Evolutionary conservation across 1,140 invertebrate species (phyloP).

Genomic region (Trichoplusia ni): DNA sequence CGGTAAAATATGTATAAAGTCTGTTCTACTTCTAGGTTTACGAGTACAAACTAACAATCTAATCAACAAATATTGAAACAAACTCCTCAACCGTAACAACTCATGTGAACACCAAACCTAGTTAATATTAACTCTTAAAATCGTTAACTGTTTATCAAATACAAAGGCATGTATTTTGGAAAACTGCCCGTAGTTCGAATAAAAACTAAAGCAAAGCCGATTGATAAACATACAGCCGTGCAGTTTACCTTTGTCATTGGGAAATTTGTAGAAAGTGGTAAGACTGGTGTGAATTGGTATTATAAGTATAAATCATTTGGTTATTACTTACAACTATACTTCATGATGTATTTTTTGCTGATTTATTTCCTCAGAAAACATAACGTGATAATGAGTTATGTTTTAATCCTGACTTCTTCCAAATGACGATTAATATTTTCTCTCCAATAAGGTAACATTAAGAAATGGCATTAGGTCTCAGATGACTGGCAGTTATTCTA

Average conservation of each 20-base stretch:
- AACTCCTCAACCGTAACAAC: neutral
- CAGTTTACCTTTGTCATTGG: constrained; percentile 3
- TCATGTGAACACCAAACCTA: neutral
- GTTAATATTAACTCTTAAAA: constrained; percentile 4
- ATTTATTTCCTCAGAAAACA: no score
- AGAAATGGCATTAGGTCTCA: no score
- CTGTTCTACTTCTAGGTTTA: no score
- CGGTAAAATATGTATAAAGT: no score
- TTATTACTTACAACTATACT: no score
- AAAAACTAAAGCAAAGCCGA: constrained; percentile 27
- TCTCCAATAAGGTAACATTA: no score
- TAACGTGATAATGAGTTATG: no score
- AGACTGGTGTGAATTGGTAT: neutral
- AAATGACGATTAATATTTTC: no score
- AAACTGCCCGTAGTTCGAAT: constrained; percentile 12
- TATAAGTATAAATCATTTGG: neutral
- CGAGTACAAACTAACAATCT: no score
- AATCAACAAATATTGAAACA: neutral
- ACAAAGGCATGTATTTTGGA: constrained; percentile 32
- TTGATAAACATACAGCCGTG: constrained; percentile 4
- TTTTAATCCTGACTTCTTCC: no score
- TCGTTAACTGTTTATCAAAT: constrained; percentile 30
- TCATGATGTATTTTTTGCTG: no score
- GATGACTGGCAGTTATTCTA: no score
- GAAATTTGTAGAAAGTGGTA: neutral